Evolutionary conservation across 2,113 vertebrate species (phyloP).

Genomic region (Misgurnus mizolepis): DNA sequence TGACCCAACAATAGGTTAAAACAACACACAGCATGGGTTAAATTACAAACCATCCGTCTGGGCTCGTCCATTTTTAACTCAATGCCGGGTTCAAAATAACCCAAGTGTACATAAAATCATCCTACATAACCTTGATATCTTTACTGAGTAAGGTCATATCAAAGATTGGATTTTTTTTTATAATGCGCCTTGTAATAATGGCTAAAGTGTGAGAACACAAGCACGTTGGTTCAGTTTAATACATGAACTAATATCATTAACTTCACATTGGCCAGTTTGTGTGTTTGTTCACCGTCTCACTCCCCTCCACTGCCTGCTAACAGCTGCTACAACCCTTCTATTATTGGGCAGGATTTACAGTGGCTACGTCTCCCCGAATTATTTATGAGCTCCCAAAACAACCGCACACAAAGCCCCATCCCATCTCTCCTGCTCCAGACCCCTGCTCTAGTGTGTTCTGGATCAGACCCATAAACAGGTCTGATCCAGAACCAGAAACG

Average conservation of each 20-base stretch:
- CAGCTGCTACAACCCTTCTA: constrained; percentile 69
- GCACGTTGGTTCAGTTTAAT: constrained; percentile 13
- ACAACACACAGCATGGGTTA: too few species aligned
- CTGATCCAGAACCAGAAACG: neutral
- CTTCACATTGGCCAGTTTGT: constrained; percentile 37
- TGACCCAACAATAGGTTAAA: too few species aligned
- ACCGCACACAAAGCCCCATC: constrained; percentile 61
- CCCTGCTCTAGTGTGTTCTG: neutral
- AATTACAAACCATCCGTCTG: too few species aligned
- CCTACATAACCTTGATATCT: too few species aligned
- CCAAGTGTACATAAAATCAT: too few species aligned
- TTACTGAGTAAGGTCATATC: too few species aligned
- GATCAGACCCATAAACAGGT: neutral
- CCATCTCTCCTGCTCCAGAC: constrained; percentile 20
- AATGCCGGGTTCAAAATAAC: too few species aligned
- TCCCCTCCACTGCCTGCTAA: constrained; percentile 40
- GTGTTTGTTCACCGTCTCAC: constrained; percentile 27
- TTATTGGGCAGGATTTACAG: constrained; percentile 77
- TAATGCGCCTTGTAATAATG: neutral
- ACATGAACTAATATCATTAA: neutral
- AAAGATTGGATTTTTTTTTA: too few species aligned
- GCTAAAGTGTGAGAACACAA: constrained; percentile 15
- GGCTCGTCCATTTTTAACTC: too few species aligned
- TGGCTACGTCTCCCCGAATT: constrained; percentile 74
- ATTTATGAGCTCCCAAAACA: constrained; percentile 76